A percentile compares a stretch with the other conserved stretches of the same genome.
phyloP scores from a whole-genome alignment of 2,113 vertebrate species.

The Merops nubicus region DNA sequence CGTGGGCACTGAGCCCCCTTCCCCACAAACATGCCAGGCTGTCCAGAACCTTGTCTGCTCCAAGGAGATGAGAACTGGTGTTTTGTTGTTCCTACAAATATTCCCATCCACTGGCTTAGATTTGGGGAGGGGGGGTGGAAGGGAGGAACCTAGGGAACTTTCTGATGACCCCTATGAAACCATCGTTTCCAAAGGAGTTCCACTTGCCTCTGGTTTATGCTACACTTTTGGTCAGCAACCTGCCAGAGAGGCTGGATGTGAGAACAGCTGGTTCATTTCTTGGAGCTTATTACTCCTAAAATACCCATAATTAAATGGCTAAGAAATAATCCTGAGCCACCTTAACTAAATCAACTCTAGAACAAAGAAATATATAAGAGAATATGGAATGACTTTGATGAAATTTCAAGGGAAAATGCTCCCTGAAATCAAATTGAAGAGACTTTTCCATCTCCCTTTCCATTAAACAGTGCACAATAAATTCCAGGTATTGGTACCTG shows the following conservation, averaged over 20 bases:
- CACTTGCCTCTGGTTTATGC: neutral
- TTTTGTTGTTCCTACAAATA: neutral
- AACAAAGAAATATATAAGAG: neutral
- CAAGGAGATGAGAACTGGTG: neutral
- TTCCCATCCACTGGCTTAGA: neutral
- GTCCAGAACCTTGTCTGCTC: neutral
- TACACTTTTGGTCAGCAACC: neutral
- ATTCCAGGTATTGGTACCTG: neutral
- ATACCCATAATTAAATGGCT: neutral
- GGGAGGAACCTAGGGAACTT: neutral
- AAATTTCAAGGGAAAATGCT: neutral
- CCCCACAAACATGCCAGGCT: neutral
- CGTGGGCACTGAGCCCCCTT: neutral
- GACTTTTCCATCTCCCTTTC: neutral
- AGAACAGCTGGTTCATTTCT: neutral
- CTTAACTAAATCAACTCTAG: neutral
- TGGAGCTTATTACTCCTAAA: neutral
- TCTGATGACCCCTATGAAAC: neutral
- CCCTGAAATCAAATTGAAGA: neutral
- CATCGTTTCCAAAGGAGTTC: neutral
- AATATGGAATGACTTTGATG: neutral
- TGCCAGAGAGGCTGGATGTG: neutral
- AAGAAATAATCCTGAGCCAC: neutral
- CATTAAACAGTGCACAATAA: slow-evolving; percentile 8
- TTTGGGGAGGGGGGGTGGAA: neutral